Evolutionary conservation across 2,888 invertebrate species (phyloP).

Genomic region (Gymnosoma rotundatum): DNA sequence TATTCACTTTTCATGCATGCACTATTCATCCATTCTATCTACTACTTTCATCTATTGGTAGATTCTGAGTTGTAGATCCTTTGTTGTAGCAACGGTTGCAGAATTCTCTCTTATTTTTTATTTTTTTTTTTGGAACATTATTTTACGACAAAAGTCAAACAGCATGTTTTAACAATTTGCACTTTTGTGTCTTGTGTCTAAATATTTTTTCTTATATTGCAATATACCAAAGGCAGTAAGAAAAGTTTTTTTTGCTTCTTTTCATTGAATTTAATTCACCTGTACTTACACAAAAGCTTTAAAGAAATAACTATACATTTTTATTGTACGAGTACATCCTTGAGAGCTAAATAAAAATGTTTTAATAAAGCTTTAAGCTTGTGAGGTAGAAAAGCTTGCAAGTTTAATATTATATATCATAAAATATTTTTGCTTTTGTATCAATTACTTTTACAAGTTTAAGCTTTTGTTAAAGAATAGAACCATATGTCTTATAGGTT

Average conservation of each 20-base stretch:
- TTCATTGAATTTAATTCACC: too few species aligned
- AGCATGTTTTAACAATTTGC: constrained; percentile 62
- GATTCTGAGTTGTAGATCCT: neutral
- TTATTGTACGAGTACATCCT: too few species aligned
- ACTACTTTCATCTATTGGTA: neutral
- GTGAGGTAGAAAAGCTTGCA: too few species aligned
- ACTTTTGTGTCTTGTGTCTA: constrained; percentile 38
- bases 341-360: too few species aligned
- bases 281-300: too few species aligned
- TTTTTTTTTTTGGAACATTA: neutral
- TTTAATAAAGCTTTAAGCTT: too few species aligned
- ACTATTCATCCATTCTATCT: constrained; percentile 5
- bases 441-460: too few species aligned
- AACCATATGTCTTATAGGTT: too few species aligned
- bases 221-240: neutral
- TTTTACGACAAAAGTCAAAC: constrained; percentile 59
- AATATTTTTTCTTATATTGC: constrained; percentile 1
- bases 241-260: neutral
- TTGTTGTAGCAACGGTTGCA: constrained; percentile 22
- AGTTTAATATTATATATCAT: too few species aligned
- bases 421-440: too few species aligned
- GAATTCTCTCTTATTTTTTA: neutral
- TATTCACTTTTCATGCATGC: constrained; percentile 36
- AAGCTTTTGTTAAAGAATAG: too few species aligned
- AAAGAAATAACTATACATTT: too few species aligned